Evolutionary conservation across 2,113 vertebrate species (phyloP), one percentile per base, ranked within the genome.

Genomic region (Empidonax traillii): DNA sequence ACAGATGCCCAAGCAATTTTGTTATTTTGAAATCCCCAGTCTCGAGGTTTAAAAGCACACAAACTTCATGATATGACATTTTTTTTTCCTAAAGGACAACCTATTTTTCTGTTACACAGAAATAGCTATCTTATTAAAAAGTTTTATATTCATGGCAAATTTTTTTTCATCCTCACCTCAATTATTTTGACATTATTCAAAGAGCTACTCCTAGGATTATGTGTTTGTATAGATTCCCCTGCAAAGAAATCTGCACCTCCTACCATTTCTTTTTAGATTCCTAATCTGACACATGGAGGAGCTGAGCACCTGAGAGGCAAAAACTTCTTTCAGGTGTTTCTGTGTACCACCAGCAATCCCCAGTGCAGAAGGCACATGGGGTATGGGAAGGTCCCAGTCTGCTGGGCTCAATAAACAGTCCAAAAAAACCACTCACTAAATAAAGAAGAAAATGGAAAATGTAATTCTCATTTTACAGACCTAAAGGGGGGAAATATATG

Each of bases 261-360:
- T 73, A 27, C 53, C 7, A 10, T 83, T 77, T 90, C 43, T 21
- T 84, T 87, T 75, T 37, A 44, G 35, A n/a, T 63, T 90, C 28
- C 25, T 6, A 37, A 0, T 37, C 22, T 41, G 33, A 80, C 7
- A 37, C 0, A 0, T 16, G 14, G n/a, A 84, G 4, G 8, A 49
- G 19, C 17, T 49, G 52, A 90, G n/a, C 30, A 67, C 12, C 9
- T 21, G 22, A 83, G 20, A 83, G 35, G 41, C 16, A 81, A 80
- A 85, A 71, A 20, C n/a, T 51, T 58, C 44, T 49, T 76, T 85
- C 20, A 14, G 41, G 13, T 69, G 17, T 20, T 73, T 73, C 4
- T 39, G 23, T 33, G 30, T 63, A 21, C 27, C n/a, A 52, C 39
- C 52, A 78, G 39, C 51, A 88, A 19, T n/a, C 18, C 53, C 39